Base-by-base conservation (phyloP, 2,113 vertebrate species). In the Scatophagus argus region DNA sequence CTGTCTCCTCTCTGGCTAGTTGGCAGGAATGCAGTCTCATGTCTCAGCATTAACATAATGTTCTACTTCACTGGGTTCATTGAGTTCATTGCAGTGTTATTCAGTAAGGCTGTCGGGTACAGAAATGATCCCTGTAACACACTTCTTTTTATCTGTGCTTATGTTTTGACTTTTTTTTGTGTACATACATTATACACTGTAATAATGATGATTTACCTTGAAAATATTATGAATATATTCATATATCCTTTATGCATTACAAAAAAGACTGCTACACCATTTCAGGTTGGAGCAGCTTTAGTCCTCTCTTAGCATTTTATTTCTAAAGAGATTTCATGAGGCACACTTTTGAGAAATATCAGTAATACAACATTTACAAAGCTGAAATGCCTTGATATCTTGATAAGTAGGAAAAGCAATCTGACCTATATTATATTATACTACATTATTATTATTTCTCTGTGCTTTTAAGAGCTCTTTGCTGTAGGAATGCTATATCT, bases 1-100 rank as follows among this genome's bases (percentile, higher is more conserved):
- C 60, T 61, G 55, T 81, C 73, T 68, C 27, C 56, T 78, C 83
- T 72, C 52, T 32, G 69, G 67, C 72, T 75, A 31, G 60, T 41
- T 78, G 87, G 84, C 76, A 82, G 69, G 52, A 82, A 32, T 59
- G 79, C 85, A 79, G 74, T 66, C 68, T 86, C 74, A 76, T 83
- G 63, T 87, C 84, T 83, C 79, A 85, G 67, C 79, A 74, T 84
- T 82, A 79, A 69, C 81, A 71, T 84, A 77, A 88, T 66, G 79
- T 77, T 86, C 52, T 71, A 29, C 81, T 61, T 73, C 23, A 13
- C 38, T 49, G 65, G 72, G 84, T 90, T 88, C 86, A 74, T 8
- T 43, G 77, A 79, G 87, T 88, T 88, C 75, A 65, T 47, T 83
- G 83, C 68, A 56, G 77, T 8, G 47, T 17, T 64, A 54, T 64